Evolutionary conservation across 92 coral and sea anemone species (phyloP).

Genomic region (Phenganax stokvisi): DNA sequence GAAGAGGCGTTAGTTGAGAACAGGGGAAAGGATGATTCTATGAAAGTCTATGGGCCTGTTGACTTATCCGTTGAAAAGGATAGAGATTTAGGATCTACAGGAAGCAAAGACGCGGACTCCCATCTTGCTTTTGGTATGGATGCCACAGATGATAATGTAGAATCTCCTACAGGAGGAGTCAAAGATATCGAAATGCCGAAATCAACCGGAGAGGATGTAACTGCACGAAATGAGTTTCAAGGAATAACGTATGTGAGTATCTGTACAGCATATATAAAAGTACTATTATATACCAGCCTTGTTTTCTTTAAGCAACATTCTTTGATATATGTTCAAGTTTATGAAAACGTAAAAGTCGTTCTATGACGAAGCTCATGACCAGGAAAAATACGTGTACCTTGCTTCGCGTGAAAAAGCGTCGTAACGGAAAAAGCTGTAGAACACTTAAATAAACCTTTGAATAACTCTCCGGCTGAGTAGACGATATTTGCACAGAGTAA

Average conservation of each 20-base stretch:
- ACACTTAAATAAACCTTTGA: no score
- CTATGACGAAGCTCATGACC: no score
- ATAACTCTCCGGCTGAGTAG: no score
- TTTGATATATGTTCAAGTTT: no score
- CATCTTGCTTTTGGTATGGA: not conserved
- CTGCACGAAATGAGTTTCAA: constrained; percentile 28
- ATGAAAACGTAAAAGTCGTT: no score
- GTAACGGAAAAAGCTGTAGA: no score
- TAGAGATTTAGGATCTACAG: not conserved
- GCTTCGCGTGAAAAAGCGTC: no score
- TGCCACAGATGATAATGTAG: not conserved
- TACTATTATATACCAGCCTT: no score
- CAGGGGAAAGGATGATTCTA: not conserved
- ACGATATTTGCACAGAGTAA: no score
- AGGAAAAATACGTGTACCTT: no score
- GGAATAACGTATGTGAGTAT: constrained; percentile 36
- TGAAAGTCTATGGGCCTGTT: not conserved
- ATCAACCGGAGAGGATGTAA: not conserved
- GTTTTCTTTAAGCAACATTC: no score
- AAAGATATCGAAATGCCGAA: not conserved
- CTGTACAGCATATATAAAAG: no score
- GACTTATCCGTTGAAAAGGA: not conserved
- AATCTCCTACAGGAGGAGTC: not conserved
- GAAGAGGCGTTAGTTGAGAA: not conserved
- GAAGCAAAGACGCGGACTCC: not conserved